These are phyloP conservation scores for Trididemnum clinides DNA, from an alignment of 23 tunicate species.

Conservation along the genomic window DNA sequence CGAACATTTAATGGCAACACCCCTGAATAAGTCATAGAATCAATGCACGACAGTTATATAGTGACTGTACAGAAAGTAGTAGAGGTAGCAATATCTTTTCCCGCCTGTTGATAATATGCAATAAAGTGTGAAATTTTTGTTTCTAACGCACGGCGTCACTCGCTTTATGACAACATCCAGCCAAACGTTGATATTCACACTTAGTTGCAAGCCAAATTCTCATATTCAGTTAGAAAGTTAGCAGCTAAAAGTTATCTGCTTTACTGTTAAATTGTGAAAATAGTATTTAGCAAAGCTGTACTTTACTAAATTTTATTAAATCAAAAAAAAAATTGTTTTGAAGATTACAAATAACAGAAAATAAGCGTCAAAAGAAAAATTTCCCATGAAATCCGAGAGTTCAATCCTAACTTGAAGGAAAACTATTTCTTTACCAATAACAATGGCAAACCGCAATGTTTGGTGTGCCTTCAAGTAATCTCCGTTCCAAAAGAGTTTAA, in stretches of 20 bases:
- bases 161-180: conserved; percentile 22
- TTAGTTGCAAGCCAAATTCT: background rate
- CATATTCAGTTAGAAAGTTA: conserved; percentile 1
- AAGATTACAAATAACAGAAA: background rate
- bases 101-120: background rate
- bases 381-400: background rate
- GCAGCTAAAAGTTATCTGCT: conserved; percentile 5
- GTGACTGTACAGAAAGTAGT: background rate
- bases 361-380: conserved; percentile 21
- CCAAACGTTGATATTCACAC: background rate
- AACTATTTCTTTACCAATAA: conserved; percentile 18
- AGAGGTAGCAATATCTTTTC: background rate
- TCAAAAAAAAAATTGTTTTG: background rate
- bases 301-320: too few relatives aligned
- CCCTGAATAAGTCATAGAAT: background rate
- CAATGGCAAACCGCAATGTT: too few relatives aligned
- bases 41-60: background rate
- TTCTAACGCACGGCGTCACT: background rate
- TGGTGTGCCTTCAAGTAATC: too few relatives aligned
- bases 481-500: conserved; percentile 25
- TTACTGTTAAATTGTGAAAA: background rate
- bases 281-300: background rate
- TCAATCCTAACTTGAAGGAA: conserved; percentile 10
- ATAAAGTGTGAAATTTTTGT: background rate
- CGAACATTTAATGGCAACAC: background rate